Conservation (phyloP, 35 echinoderm and acorn worm species). For the Lytechinus variegatus region DNA sequence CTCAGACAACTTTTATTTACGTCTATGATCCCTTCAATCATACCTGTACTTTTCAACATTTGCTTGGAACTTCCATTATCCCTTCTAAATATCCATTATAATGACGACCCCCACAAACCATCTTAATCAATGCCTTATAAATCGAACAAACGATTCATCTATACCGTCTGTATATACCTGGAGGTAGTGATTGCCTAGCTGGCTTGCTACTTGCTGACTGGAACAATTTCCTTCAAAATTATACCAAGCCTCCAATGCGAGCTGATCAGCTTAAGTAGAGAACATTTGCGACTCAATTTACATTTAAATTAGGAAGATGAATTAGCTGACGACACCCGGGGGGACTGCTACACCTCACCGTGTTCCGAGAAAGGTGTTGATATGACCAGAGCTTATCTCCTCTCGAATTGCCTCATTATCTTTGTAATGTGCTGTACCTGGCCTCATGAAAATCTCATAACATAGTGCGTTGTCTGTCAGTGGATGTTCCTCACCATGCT, state of each 20-base stretch:
- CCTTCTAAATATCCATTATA: too few relatives aligned
- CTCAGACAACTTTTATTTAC: too few relatives aligned
- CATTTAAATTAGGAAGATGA: conserved; percentile 6
- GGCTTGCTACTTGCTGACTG: not conserved
- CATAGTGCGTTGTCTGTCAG: not conserved
- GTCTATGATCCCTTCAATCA: too few relatives aligned
- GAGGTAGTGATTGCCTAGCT: not conserved
- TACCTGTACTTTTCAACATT: too few relatives aligned
- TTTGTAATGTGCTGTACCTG: not conserved
- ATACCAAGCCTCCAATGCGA: not conserved
- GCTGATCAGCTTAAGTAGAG: not conserved
- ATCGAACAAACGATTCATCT: not conserved
- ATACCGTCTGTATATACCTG: not conserved
- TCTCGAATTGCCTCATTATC: not conserved
- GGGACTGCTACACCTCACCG: not conserved
- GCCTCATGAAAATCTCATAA: not conserved
- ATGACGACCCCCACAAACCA: not conserved
- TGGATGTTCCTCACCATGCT: not conserved
- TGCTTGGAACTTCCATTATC: too few relatives aligned
- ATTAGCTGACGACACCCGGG: not conserved
- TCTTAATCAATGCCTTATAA: not conserved
- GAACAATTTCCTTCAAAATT: not conserved
- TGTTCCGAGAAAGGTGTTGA: not conserved
- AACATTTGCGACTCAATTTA: conserved; percentile 19
- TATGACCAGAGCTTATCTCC: not conserved